Evolutionary conservation across 1,140 invertebrate species (phyloP), one percentile per base, ranked within the genome.

Genomic region (Psix sp.): DNA sequence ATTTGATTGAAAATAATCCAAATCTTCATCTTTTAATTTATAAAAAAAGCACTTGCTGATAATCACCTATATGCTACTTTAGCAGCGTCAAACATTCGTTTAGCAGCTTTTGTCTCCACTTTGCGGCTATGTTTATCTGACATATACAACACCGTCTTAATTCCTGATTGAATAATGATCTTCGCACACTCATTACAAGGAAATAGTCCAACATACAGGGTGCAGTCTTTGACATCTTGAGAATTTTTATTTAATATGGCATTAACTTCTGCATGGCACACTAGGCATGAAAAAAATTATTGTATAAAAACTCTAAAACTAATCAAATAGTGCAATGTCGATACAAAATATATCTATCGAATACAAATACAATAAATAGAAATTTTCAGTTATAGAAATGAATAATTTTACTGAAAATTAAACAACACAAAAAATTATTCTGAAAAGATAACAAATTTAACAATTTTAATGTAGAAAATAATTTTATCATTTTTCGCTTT

Each of bases 161-260:
- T 96, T 2, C 95, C 94, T n/a, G 95, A 92, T 82, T 98, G 97
- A 80, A 98, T 97, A n/a, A 99, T 96, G 2, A 97, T 86, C 88
- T 99, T 98, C 0, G 97, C 94, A 90, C 97, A 99, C 86, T 98
- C 96, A 81, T 98, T 98, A 80, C 97, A 98, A 0, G 97, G 97
- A 85, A 98, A 98, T 5, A 96, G 82, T 0, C 90, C 92, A 0
- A 96, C 94, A 84, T 97, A 99, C 0, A 99, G 91, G 0, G 89
- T 91, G 78, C 95, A 97, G 65, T 91, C 90, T 76, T 91, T 91
- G 0, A 97, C 84, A 87, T 94, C 91, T 0, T 90, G 86, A 1
- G 89, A 88, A 82, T 96, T 98, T 83, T 94, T 96, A 81, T 99
- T 99, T 1, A 98, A 75, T 60, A 99, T 95, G 7, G 98, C 97